Evolutionary conservation across 1,140 invertebrate species (phyloP).

Genomic region (Drosophila punjabiensis): DNA sequence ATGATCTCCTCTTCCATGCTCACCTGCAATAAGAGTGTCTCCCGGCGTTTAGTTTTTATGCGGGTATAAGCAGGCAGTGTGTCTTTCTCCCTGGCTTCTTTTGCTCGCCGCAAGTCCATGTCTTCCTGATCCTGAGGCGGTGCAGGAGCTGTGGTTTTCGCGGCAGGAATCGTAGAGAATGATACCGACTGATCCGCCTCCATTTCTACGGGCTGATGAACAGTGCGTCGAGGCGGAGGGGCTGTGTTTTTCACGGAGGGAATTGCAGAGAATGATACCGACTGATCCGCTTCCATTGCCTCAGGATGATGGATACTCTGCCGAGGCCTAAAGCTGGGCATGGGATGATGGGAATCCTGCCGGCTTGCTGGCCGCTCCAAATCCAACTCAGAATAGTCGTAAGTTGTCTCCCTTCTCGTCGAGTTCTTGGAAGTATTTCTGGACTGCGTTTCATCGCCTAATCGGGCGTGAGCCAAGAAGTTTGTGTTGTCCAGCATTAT

Average conservation of each 20-base stretch:
- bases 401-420: constrained; percentile 55
- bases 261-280: neutral
- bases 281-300: constrained; percentile 11
- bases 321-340: neutral
- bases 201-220: neutral
- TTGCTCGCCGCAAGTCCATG: no score
- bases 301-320: constrained; percentile 1
- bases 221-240: neutral
- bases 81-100: no score
- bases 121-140: neutral
- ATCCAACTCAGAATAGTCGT: constrained; percentile 46
- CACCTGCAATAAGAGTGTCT: constrained; percentile 42
- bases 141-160: neutral
- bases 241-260: neutral
- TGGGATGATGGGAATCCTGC: neutral
- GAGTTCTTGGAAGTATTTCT: constrained; percentile 59
- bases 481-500: constrained; percentile 71
- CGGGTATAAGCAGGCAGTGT: neutral
- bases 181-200: neutral
- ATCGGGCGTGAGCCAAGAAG: constrained; percentile 63
- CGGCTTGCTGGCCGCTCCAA: constrained; percentile 12
- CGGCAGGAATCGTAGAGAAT: neutral
- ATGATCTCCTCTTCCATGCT: constrained; percentile 47
- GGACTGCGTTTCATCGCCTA: constrained; percentile 68
- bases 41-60: constrained; percentile 11